Base-by-base conservation (phyloP, 1,140 invertebrate genomes). In the Cotesia chilonis region DNA sequence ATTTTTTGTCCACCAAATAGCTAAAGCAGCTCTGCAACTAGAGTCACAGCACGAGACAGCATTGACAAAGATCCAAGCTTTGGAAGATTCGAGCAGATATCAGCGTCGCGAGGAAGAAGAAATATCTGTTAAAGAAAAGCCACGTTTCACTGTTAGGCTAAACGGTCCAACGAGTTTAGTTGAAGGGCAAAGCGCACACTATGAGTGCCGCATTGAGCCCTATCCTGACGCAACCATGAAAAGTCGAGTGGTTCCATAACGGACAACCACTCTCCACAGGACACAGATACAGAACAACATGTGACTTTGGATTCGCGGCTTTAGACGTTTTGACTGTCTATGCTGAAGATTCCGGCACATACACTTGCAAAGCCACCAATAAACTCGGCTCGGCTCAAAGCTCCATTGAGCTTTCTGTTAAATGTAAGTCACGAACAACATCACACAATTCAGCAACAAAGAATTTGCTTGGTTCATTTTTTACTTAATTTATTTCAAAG, bases 171-270 rank as follows among this genome's bases (percentile, higher is more conserved):
- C 90, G 35, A 92, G 90, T 72, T 85, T 97, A 38, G 87, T 93
- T 41, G 96, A 97, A 87, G 94, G 94, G 1, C 94, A 96, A 87
- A 96, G 93, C 81, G 94, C 95, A 67, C 96, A 97, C 81, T 99
- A 99, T 84, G 97, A 99, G 88, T 98, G 96, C 79, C 91, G 95
- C 61, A 94, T 99, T 78, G 94, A 98, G 78, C 98, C 98, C 52
- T 95, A 97, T 80, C 96, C 96, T 7, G 98, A 99, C 88, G 92
- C 96, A 1, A 94, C 93, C 67, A 92, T 99, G 81, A 92, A 92
- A 94, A 75, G 94, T 98, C 1, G 95, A 97, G 85, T 98, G 96
- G 96, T 96, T 94, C 84, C 93, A 95, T 79, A 96, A 98, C 83
- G 95, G 95, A 63, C 93, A 96, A 84, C 94, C 95, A 52, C 84